Evolutionary conservation across 2,113 vertebrate species (phyloP), one percentile per base, ranked within the genome.

Genomic region (Leuciscus idus): DNA sequence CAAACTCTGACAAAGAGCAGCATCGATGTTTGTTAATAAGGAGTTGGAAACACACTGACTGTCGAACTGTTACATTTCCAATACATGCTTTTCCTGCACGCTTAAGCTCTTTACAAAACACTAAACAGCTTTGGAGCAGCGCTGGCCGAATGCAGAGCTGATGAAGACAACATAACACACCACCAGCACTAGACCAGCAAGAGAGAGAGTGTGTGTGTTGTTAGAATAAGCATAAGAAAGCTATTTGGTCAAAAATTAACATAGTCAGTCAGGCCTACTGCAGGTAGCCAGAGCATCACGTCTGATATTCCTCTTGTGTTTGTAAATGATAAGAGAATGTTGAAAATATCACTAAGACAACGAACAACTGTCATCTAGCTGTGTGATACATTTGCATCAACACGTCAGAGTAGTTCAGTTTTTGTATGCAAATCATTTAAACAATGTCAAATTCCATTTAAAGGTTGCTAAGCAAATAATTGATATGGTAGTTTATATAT

Each of bases 21-120:
- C 64, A 62, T 55, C 36, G 30, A 15, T 33, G 61, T 83, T 81
- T 76, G 39, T 61, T 78, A 76, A 48, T 59, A 28, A 62, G 19
- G 72, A 68, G 72, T 36, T 77, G 36, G 57, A 76, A 46, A 85
- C 15, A 62, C 62, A 79, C 88, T 10, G 75, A 78, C 28, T n/a
- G 26, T 48, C 46, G 23, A 15, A 81, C 66, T 87, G 92, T 94
- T 93, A 92, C 93, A 93, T 93, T 94, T 92, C 90, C 91, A 91
- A 92, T 91, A 92, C 93, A 91, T 92, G 91, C 90, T 92, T 92
- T 81, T 91, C 92, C 92, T 89, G 91, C 90, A 93, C 89, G 90
- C 89, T 87, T 94, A 95, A 94, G 94, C 94, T 93, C 88, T 93
- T 95, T 94, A 94, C 93, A 92, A 95, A 94, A 94, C 89, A 88